These are phyloP conservation scores for Piprites chloris DNA, from an alignment of 2,113 vertebrate species.

Conservation along the genomic window DNA sequence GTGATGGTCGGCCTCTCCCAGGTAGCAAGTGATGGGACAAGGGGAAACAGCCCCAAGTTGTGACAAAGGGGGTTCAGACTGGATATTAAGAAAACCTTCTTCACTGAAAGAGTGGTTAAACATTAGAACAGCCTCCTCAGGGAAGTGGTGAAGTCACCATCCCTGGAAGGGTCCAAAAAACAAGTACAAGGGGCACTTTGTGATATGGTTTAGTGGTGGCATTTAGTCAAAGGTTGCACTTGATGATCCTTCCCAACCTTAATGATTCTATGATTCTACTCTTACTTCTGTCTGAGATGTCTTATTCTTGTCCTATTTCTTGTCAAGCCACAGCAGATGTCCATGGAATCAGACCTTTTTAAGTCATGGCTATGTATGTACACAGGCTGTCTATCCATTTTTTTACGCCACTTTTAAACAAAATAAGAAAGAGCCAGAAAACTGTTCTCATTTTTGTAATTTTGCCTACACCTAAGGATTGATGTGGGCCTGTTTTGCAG, in stretches of 20 bases:
- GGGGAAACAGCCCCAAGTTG: rapidly evolving
- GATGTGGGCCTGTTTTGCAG: neutral
- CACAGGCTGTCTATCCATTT: neutral
- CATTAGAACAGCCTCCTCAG: neutral
- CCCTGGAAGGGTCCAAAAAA: neutral
- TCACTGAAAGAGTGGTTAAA: neutral
- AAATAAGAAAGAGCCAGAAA: neutral
- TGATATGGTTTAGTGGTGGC: neutral
- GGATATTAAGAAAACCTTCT: neutral
- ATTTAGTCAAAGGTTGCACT: neutral
- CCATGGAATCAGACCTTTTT: neutral
- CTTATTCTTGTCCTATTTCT: neutral
- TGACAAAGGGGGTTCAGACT: neutral
- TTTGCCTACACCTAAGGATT: neutral
- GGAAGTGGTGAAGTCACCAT: neutral
- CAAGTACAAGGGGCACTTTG: neutral
- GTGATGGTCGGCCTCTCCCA: neutral
- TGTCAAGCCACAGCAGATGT: neutral
- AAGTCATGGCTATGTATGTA: neutral
- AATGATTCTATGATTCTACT: neutral
- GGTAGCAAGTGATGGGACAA: neutral
- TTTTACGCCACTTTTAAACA: neutral
- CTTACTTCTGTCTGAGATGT: neutral
- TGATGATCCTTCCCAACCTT: neutral
- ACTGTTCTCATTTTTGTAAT: neutral